Base-by-base conservation (phyloP, 2,113 vertebrate genomes). In the Ornithorhynchus anatinus region DNA sequence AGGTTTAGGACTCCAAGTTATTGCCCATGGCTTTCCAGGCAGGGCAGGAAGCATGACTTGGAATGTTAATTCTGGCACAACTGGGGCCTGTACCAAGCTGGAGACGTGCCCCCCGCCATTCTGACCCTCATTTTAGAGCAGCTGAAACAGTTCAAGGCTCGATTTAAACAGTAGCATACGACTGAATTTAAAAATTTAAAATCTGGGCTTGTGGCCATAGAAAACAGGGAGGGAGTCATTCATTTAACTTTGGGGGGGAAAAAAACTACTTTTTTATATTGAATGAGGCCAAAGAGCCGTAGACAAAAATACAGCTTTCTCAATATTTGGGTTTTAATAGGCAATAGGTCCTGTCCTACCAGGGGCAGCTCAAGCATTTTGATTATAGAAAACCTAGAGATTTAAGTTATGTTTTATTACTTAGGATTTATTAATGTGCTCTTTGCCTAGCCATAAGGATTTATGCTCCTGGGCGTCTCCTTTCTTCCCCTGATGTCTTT, bases 121-220 rank as follows among this genome's bases (percentile, higher is more conserved):
- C 38, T 68, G 62, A 42, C 36, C 51, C 75, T 27, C 25, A 7
- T 59, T 73, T 74, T 39, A 4, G 42, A 69, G 67, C 58, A 81
- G 47, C 67, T 64, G 57, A 77, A 83, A 60, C 36, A 61, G 50
- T 71, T 61, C 39, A 59, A 52, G 68, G 29, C 72, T 78, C 76
- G 48, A 51, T 52, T 85, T 85, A 80, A 86, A 80, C 74, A 88
- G 83, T 86, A 85, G 77, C 74, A 50, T 42, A 31, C 3, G 27
- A 84, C 77, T 82, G 77, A 69, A 72, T 61, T 27, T 47, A 57
- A 53, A 67, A 77, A 72, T 71, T n/a, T 70, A 69, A 43, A 79
- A 69, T 76, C 85, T 85, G 77, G 85, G 88, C 83, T 75, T 63
- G 73, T 60, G 44, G 83, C 88, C 88, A 84, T 44, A 43, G n/a